Evolutionary conservation across 2,797 vertebrate genomes (phyloP).

Genomic region (Pterois miles): DNA sequence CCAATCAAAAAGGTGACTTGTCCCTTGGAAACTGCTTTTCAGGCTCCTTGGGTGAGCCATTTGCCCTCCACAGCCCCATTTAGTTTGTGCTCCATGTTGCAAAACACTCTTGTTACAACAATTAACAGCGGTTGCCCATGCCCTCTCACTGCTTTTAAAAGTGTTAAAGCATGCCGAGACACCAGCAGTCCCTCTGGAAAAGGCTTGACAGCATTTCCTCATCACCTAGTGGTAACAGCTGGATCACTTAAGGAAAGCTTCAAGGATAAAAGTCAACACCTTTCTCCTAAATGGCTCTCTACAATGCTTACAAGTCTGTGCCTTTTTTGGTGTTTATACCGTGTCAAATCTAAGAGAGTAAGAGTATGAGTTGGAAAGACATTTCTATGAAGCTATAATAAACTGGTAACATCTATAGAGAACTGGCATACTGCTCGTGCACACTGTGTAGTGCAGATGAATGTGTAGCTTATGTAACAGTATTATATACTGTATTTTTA

Average conservation of each 20-base stretch:
- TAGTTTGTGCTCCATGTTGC: constrained; percentile 27
- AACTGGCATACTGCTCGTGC: background rate
- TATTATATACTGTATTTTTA: background rate
- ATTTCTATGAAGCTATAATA: background rate
- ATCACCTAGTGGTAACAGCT: constrained; percentile 45
- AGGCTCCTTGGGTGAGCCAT: constrained; percentile 10
- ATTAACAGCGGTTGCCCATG: constrained; percentile 32
- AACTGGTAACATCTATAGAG: background rate
- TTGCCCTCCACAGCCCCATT: constrained; percentile 12
- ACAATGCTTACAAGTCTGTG: background rate
- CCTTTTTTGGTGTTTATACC: background rate
- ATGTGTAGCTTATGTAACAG: background rate
- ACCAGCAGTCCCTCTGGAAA: constrained; percentile 39
- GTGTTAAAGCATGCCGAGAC: constrained; percentile 58
- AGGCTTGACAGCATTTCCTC: constrained; percentile 43
- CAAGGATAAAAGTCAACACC: constrained; percentile 21
- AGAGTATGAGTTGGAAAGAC: background rate
- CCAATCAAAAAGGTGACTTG: background rate
- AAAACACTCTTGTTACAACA: constrained; percentile 44
- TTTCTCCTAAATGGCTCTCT: constrained; percentile 21
- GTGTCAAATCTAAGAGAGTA: background rate
- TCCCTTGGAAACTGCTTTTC: constrained; percentile 13
- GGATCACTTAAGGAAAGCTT: constrained; percentile 40
- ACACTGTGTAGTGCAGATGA: background rate
- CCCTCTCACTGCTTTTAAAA: constrained; percentile 54